phyloP scores from a whole-genome alignment of 1,140 invertebrate genomes.

The Potamilus streckersoni region DNA sequence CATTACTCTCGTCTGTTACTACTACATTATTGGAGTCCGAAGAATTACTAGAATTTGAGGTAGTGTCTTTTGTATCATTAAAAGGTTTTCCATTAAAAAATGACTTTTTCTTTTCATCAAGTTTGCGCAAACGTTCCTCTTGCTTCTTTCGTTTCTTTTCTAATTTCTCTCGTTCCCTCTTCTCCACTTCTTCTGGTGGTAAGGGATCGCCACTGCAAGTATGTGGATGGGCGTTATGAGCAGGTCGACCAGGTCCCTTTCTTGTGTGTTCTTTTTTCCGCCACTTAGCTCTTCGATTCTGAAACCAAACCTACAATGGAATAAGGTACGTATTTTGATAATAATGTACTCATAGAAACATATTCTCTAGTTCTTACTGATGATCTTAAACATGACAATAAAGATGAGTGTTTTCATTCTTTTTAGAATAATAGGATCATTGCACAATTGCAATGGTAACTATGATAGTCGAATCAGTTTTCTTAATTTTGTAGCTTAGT shows the following conservation, averaged over 20 bases:
- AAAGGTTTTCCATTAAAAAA: conserved; percentile 9
- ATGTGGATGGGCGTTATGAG: conserved; percentile 98
- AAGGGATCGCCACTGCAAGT: conserved; percentile 98
- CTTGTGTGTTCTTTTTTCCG: conserved; percentile 99
- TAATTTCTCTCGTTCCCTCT: conserved; percentile 83
- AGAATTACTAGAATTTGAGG: conserved; percentile 10
- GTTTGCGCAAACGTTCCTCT: conserved; percentile 60
- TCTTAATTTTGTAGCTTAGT: too few relatives aligned
- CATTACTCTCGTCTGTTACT: not conserved
- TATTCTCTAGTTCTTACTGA: too few relatives aligned
- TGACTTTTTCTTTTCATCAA: conserved; percentile 51
- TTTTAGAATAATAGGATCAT: too few relatives aligned
- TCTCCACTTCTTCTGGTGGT: conserved; percentile 86
- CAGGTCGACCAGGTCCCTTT: conserved; percentile 96
- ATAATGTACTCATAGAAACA: too few relatives aligned
- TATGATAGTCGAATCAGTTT: too few relatives aligned
- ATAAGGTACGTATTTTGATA: not conserved
- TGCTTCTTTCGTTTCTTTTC: conserved; percentile 87
- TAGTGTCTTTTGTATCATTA: conserved; percentile 8
- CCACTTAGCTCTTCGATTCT: conserved; percentile 99
- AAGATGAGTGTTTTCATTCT: too few relatives aligned
- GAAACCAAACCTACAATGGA: conserved; percentile 95
- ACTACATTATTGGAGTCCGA: not conserved
- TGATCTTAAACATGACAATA: too few relatives aligned
- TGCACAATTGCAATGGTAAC: too few relatives aligned